phyloP scores from a whole-genome alignment of 2,888 invertebrate genomes.

The Ennomos fuscantarius region DNA sequence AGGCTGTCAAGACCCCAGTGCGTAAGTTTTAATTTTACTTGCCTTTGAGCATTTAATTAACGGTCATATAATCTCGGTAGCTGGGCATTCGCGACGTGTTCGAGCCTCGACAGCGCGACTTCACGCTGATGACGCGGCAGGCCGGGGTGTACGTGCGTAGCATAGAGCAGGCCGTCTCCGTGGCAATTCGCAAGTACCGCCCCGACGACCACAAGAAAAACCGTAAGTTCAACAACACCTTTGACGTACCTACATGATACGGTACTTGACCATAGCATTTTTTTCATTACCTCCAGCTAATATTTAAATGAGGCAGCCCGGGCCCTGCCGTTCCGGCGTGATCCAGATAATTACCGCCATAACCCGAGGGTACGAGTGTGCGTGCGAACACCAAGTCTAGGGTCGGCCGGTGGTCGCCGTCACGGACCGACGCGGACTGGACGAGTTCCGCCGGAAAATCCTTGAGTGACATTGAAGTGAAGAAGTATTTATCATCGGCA shows the following conservation, averaged over 20 bases:
- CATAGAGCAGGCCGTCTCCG: conserved; percentile 93
- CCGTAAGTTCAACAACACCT: conserved; percentile 63
- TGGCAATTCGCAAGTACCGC: conserved; percentile 91
- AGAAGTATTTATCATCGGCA: conserved; percentile 41
- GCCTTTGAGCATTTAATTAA: too few species aligned
- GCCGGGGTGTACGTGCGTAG: conserved; percentile 92
- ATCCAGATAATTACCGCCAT: conserved; percentile 66
- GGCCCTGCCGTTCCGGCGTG: conserved; percentile 63
- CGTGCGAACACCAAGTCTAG: conserved; percentile 48
- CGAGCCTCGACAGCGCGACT: conserved; percentile 91
- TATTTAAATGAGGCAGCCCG: conserved; percentile 36
- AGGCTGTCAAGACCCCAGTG: too few species aligned
- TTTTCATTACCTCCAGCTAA: conserved; percentile 2
- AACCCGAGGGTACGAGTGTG: conserved; percentile 36
- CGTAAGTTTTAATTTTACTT: too few species aligned
- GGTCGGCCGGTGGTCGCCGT: conserved; percentile 50
- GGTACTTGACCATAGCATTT: conserved; percentile 7
- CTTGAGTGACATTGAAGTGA: conserved; percentile 58
- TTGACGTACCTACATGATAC: conserved; percentile 5
- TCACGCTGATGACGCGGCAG: conserved; percentile 91
- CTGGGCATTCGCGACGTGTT: conserved; percentile 91
- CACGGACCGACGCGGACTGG: conserved; percentile 41
- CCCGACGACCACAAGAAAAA: conserved; percentile 83
- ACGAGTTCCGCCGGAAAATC: conserved; percentile 53
- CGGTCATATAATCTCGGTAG: conserved; percentile 63